A percentile compares a stretch with the other conserved stretches of the same genome.
phyloP scores from a whole-genome alignment of 2,888 invertebrate genomes.

The Pseudanteris insignis region DNA sequence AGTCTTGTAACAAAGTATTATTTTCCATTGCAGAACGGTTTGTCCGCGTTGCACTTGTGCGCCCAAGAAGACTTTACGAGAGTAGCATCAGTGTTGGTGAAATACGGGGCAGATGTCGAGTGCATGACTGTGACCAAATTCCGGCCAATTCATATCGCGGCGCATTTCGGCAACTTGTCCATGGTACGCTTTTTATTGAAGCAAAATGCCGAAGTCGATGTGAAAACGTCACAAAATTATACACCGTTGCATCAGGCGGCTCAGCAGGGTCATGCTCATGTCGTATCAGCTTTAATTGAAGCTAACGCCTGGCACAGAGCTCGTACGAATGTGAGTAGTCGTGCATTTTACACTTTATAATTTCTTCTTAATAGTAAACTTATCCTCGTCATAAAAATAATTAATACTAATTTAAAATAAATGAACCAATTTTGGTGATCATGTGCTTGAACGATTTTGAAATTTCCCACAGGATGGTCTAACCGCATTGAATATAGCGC shows the following conservation, averaged over 20 bases:
- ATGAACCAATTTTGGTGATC: too few species aligned
- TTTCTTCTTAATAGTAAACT: too few species aligned
- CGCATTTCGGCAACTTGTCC: slow-evolving; percentile 94
- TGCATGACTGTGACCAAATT: slow-evolving; percentile 86
- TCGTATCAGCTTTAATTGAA: slow-evolving; percentile 90
- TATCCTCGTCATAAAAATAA: too few species aligned
- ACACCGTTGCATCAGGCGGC: slow-evolving; percentile 98
- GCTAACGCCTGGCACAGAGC: slow-evolving; percentile 95
- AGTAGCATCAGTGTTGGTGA: slow-evolving; percentile 83
- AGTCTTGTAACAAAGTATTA: too few species aligned
- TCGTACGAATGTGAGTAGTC: slow-evolving; percentile 83
- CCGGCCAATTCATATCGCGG: slow-evolving; percentile 95
- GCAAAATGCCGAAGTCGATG: slow-evolving; percentile 87
- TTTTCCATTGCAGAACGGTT: slow-evolving; percentile 74
- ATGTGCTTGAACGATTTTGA: too few species aligned
- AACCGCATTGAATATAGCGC: slow-evolving; percentile 95
- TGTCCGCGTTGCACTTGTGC: slow-evolving; percentile 94
- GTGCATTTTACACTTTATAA: too few species aligned
- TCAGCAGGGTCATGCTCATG: slow-evolving; percentile 96
- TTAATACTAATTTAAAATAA: too few species aligned
- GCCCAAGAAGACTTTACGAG: slow-evolving; percentile 92
- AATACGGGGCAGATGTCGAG: slow-evolving; percentile 79
- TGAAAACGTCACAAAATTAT: slow-evolving; percentile 76
- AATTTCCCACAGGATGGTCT: slow-evolving; percentile 83
- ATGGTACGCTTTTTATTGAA: slow-evolving; percentile 91